phyloP scores from a whole-genome alignment of 2,113 vertebrate species.

The Phylloscopus whistleri region DNA sequence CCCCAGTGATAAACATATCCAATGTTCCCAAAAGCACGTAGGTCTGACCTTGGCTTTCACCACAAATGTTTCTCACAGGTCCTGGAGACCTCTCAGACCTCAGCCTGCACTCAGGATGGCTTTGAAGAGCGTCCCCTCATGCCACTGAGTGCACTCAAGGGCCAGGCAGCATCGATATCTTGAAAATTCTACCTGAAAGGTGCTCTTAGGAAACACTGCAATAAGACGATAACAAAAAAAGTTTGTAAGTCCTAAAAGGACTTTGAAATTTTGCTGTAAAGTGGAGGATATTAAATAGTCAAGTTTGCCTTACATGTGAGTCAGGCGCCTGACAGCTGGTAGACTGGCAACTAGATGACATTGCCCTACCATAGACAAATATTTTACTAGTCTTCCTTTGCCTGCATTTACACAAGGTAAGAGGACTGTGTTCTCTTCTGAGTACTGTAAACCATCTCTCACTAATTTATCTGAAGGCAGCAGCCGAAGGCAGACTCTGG shows the following conservation, averaged over 20 bases:
- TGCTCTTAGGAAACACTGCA: neutral
- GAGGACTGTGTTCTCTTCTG: neutral
- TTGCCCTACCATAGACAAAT: slow-evolving; percentile 44
- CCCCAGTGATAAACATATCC: neutral
- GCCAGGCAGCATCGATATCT: neutral
- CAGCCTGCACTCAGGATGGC: neutral
- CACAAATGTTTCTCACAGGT: neutral
- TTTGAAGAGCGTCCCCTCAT: neutral
- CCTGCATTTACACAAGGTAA: neutral
- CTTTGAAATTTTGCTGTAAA: slow-evolving; percentile 10
- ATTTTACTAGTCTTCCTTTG: slow-evolving; percentile 14
- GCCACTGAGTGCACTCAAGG: neutral
- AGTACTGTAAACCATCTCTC: neutral
- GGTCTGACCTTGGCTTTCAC: slow-evolving; percentile 1
- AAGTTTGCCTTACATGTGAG: neutral
- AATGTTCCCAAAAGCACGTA: neutral
- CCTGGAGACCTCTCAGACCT: slow-evolving; percentile 14
- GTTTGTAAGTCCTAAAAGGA: neutral
- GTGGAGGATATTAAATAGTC: neutral
- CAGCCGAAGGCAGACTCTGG: neutral
- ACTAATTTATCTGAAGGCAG: neutral
- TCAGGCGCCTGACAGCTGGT: slow-evolving; percentile 34
- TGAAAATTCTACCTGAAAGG: neutral
- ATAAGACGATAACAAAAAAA: neutral
- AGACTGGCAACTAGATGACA: slow-evolving; percentile 19